These are phyloP conservation scores for Drosophila paramelanica DNA, from an alignment of 2,888 invertebrate genomes.

Conservation along the genomic window DNA sequence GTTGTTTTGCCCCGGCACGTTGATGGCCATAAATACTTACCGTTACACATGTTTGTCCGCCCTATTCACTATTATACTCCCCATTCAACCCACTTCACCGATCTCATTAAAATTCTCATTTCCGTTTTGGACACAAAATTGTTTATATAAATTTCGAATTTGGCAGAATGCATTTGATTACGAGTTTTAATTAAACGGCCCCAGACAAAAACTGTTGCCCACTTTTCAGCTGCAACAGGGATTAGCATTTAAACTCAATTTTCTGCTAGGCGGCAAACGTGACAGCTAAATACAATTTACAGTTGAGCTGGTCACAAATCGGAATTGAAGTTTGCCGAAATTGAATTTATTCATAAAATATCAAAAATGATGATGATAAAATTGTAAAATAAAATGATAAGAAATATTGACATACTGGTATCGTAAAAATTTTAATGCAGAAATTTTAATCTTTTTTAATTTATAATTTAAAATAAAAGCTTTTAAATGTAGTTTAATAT, in stretches of 20 bases:
- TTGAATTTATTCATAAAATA: too few relatives aligned
- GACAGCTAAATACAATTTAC: conserved; percentile 5
- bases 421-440: too few relatives aligned
- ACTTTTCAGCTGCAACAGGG: conserved; percentile 22
- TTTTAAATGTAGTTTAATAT: too few relatives aligned
- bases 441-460: too few relatives aligned
- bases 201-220: conserved; percentile 24
- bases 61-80: too few relatives aligned
- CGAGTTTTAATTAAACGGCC: conserved; percentile 43
- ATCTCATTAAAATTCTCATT: conserved; percentile 70
- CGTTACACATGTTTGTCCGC: conserved; percentile 51
- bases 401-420: too few relatives aligned
- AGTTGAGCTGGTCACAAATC: neutral
- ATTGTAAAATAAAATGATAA: too few relatives aligned
- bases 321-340: too few relatives aligned
- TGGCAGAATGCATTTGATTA: conserved; percentile 16
- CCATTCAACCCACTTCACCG: neutral
- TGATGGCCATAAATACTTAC: conserved; percentile 71
- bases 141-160: conserved; percentile 36
- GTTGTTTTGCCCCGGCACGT: conserved; percentile 53
- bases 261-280: neutral
- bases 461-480: too few relatives aligned
- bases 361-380: too few relatives aligned
- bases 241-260: conserved; percentile 7
- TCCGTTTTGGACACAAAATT: conserved; percentile 45